phyloP scores from a whole-genome alignment of 2,888 invertebrate genomes.

The Erebia palarica region DNA sequence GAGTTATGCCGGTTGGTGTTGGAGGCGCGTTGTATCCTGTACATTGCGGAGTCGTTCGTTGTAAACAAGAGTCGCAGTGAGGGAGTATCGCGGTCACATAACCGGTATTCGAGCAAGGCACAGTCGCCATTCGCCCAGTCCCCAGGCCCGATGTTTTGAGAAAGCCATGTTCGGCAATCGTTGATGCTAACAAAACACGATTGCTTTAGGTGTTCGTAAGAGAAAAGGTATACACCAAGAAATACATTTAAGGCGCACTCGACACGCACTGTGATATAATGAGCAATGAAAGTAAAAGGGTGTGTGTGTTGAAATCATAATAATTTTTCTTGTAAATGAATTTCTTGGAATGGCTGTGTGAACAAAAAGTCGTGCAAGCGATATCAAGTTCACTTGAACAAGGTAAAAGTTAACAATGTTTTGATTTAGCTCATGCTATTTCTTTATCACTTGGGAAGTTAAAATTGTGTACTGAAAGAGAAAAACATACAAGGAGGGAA shows the following conservation, averaged over 20 bases:
- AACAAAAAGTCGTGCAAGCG: constrained; percentile 5
- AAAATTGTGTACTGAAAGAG: neutral
- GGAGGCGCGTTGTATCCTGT: constrained; percentile 59
- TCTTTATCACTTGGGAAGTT: neutral
- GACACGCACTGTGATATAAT: constrained; percentile 40
- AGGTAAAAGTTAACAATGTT: neutral
- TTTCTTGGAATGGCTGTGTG: constrained; percentile 18
- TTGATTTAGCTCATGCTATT: neutral
- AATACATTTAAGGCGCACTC: constrained; percentile 52
- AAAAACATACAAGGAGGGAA: neutral
- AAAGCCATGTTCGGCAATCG: constrained; percentile 76
- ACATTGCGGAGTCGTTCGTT: constrained; percentile 44
- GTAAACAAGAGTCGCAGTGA: constrained; percentile 56
- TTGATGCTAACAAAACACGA: constrained; percentile 73
- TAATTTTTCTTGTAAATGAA: constrained; percentile 9
- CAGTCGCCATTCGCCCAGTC: constrained; percentile 70
- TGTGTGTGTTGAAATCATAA: constrained; percentile 33
- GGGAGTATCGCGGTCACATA: constrained; percentile 80
- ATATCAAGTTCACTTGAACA: constrained; percentile 16
- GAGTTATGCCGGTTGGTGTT: constrained; percentile 38
- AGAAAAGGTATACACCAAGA: constrained; percentile 50
- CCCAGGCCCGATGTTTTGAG: constrained; percentile 72
- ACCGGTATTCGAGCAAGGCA: constrained; percentile 78
- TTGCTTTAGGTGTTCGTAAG: constrained; percentile 64
- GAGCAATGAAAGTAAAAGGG: constrained; percentile 40